These are phyloP conservation scores for Porites divaricata DNA, from an alignment of 92 coral and sea anemone genomes.

Conservation along the genomic window DNA sequence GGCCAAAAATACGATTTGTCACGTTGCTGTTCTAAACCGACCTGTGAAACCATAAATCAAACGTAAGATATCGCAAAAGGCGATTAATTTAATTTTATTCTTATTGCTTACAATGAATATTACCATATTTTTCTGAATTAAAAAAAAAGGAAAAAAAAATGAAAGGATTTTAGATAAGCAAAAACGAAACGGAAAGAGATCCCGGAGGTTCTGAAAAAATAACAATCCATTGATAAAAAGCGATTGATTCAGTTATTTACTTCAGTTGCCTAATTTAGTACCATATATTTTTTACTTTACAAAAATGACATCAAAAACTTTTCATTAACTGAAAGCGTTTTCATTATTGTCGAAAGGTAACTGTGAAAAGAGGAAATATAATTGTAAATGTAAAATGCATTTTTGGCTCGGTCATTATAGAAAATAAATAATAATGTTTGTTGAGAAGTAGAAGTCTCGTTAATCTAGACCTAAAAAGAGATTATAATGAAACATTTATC, in stretches of 20 bases:
- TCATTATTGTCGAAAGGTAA: not conserved
- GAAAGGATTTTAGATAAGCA: not conserved
- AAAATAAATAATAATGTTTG: not conserved
- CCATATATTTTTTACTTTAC: not conserved
- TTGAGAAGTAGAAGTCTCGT: slow-evolving; percentile 2
- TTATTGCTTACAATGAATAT: too few relatives aligned
- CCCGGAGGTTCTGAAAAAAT: slow-evolving; percentile 17
- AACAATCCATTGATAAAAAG: not conserved
- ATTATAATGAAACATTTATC: too few relatives aligned
- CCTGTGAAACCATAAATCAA: too few relatives aligned
- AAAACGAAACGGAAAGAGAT: slow-evolving; percentile 22
- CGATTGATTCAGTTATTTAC: slow-evolving; percentile 2
- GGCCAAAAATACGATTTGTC: too few relatives aligned
- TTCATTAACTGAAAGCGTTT: slow-evolving; percentile 2
- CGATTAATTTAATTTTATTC: too few relatives aligned
- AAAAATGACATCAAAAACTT: too few relatives aligned
- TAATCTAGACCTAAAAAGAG: too few relatives aligned
- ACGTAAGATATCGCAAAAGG: too few relatives aligned
- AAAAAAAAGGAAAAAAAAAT: too few relatives aligned
- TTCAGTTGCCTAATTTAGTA: not conserved
- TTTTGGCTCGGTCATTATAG: too few relatives aligned
- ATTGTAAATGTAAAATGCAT: not conserved
- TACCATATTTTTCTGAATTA: too few relatives aligned
- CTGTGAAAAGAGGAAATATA: not conserved
- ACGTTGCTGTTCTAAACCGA: too few relatives aligned